Evolutionary conservation across 2,113 vertebrate genomes (phyloP).

Genomic region (Vireo altiloquus): DNA sequence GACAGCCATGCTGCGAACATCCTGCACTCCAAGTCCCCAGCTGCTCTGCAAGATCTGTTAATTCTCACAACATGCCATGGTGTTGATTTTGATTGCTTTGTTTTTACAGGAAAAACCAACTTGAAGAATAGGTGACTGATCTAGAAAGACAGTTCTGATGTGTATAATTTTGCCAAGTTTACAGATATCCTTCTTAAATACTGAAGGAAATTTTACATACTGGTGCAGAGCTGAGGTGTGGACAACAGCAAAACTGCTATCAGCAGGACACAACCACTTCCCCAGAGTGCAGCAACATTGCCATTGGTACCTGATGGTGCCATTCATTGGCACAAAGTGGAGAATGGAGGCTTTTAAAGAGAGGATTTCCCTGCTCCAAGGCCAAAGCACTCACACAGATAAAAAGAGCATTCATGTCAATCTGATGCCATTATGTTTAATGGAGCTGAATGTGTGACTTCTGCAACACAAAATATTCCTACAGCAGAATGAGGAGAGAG

Average conservation of each 20-base stretch:
- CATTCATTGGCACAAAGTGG: not conserved
- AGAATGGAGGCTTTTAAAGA: not conserved
- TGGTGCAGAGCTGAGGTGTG: not conserved
- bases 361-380: not conserved
- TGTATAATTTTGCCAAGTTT: not conserved
- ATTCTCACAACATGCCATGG: not conserved
- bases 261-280: not conserved
- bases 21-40: not conserved
- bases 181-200: not conserved
- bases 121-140: not conserved
- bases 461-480: not conserved
- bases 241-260: not conserved
- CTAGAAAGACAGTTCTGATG: not conserved
- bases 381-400: not conserved
- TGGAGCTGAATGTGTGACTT: conserved; percentile 8
- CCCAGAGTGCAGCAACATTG: not conserved
- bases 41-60: not conserved
- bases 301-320: not conserved
- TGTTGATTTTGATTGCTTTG: not conserved
- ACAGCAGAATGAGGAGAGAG: not conserved
- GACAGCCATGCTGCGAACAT: not conserved
- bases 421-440: conserved; percentile 41
- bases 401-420: conserved; percentile 24
- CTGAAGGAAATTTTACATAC: not conserved
- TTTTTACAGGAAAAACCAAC: not conserved